phyloP scores from a whole-genome alignment of 2,113 vertebrate genomes.

The Onychostruthus taczanowskii region DNA sequence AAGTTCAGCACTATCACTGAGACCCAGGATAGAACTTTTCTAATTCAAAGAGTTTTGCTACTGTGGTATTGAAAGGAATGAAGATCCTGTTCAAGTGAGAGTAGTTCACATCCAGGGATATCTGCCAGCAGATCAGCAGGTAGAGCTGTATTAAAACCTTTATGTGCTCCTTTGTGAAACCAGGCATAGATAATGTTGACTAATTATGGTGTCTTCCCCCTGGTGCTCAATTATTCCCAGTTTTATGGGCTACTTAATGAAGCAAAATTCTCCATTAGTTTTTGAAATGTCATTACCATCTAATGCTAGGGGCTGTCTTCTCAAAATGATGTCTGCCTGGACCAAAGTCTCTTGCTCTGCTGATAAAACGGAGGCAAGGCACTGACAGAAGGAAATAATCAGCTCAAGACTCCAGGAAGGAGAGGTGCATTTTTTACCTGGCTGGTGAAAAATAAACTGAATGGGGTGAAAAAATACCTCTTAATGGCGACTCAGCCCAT shows the following conservation, averaged over 20 bases:
- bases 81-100: background rate
- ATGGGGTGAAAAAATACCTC: background rate
- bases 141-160: slow-evolving; percentile 3
- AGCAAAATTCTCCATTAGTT: slow-evolving; percentile 15
- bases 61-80: background rate
- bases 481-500: background rate
- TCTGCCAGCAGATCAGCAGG: background rate
- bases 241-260: slow-evolving; percentile 39
- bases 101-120: background rate
- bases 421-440: background rate
- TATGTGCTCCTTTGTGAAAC: slow-evolving; percentile 14
- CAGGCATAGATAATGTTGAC: slow-evolving; percentile 26
- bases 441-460: background rate
- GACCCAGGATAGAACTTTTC: background rate
- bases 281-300: background rate
- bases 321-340: background rate
- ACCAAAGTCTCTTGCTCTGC: background rate
- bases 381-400: background rate
- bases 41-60: background rate
- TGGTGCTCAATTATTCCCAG: slow-evolving; percentile 4
- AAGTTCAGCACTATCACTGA: background rate
- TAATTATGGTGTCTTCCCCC: background rate
- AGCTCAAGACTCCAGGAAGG: background rate
- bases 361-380: background rate
- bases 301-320: background rate